phyloP scores from a whole-genome alignment of 2,888 invertebrate genomes.

The Cataglyphis livida region DNA sequence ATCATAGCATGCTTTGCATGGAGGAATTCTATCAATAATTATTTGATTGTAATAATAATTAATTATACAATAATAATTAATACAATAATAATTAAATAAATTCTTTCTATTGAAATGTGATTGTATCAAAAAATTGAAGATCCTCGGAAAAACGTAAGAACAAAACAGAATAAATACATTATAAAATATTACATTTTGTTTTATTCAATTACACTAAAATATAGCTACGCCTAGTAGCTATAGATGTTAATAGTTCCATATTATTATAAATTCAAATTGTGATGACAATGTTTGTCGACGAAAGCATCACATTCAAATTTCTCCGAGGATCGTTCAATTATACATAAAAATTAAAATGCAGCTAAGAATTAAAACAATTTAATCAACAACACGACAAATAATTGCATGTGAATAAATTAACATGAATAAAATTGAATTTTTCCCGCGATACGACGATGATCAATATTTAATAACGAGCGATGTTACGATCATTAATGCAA shows the following conservation, averaged over 20 bases:
- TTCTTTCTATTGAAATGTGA: background rate
- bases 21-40: background rate
- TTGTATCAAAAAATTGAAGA: background rate
- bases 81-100: background rate
- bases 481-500: constrained; percentile 61
- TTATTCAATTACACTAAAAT: background rate
- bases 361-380: constrained; percentile 18
- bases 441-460: background rate
- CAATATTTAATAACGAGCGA: constrained; percentile 27
- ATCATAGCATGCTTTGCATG: constrained; percentile 17
- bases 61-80: constrained; percentile 18
- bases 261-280: background rate
- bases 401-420: constrained; percentile 60
- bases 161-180: background rate
- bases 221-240: background rate
- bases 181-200: background rate
- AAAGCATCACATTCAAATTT: background rate
- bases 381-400: constrained; percentile 44
- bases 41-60: constrained; percentile 20
- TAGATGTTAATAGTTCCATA: background rate
- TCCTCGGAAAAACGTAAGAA: background rate
- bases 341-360: constrained; percentile 2
- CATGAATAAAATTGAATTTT: constrained; percentile 26
- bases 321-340: constrained; percentile 7
- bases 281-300: background rate